Conservation (phyloP, 2,113 vertebrate genomes). For the Catharus fuscescens region DNA sequence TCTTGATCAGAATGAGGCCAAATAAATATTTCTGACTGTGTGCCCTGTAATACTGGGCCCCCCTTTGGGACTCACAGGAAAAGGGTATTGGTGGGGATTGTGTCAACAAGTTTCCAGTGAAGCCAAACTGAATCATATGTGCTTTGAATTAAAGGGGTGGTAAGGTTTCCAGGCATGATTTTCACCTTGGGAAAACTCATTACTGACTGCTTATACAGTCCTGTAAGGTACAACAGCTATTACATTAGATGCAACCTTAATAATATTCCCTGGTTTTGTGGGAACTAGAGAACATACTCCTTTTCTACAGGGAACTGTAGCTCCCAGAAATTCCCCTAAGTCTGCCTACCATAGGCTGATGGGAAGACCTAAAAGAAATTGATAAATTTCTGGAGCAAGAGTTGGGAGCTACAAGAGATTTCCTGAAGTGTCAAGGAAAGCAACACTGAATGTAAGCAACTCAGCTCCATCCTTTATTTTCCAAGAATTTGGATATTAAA, state of each 20-base stretch:
- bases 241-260: not conserved
- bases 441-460: not conserved
- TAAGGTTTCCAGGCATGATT: not conserved
- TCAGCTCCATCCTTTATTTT: not conserved
- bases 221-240: not conserved
- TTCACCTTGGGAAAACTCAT: not conserved
- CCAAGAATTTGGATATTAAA: not conserved
- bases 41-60: rapidly evolving
- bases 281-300: not conserved
- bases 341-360: not conserved
- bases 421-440: not conserved
- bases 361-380: not conserved
- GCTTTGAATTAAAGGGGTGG: not conserved
- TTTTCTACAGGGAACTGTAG: not conserved
- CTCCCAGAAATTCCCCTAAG: not conserved
- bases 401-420: not conserved
- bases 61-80: not conserved
- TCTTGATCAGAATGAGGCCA: not conserved
- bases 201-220: not conserved
- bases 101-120: not conserved
- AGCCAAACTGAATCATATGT: not conserved
- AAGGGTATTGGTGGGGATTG: not conserved
- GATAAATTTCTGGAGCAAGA: not conserved
- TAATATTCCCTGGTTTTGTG: not conserved
- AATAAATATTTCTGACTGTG: not conserved